Percentiles rank a stretch among this genome's conserved stretches.
Evolutionary conservation across 2,888 invertebrate species (phyloP).

Genomic region (Hydraecia micacea): DNA sequence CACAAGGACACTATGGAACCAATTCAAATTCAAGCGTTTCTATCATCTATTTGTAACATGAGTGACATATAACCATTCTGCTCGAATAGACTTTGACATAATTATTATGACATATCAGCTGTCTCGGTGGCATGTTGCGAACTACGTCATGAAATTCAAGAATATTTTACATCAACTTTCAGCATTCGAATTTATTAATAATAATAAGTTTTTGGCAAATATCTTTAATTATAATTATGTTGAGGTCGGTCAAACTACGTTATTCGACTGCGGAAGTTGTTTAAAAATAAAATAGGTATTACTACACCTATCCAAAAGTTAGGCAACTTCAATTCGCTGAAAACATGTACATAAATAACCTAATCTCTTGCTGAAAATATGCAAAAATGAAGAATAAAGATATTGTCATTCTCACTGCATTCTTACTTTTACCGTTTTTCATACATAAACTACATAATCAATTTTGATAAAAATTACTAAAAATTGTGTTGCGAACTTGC

Average conservation of each 20-base stretch:
- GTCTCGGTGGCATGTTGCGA: not conserved
- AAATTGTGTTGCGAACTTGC: not conserved
- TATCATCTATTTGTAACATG: conserved; percentile 11
- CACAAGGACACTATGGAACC: not conserved
- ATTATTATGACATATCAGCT: not conserved
- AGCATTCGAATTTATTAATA: not conserved
- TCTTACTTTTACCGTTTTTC: not conserved
- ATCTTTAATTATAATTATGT: not conserved
- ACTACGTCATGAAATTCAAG: not conserved
- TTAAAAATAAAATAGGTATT: not conserved
- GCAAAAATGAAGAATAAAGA: not conserved
- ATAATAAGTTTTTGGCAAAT: not conserved
- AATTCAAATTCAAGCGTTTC: not conserved
- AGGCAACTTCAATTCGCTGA: not conserved
- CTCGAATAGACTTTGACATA: too few relatives aligned
- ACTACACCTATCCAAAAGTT: not conserved
- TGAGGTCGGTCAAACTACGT: not conserved
- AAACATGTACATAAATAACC: not conserved
- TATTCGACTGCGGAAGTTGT: not conserved
- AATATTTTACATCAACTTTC: not conserved
- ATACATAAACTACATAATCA: not conserved
- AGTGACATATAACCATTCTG: conserved; percentile 9
- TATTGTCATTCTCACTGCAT: not conserved
- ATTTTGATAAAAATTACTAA: not conserved
- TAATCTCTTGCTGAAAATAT: not conserved